Base-by-base conservation (phyloP, 2,797 vertebrate genomes). In the Hemitrygon akajei region DNA sequence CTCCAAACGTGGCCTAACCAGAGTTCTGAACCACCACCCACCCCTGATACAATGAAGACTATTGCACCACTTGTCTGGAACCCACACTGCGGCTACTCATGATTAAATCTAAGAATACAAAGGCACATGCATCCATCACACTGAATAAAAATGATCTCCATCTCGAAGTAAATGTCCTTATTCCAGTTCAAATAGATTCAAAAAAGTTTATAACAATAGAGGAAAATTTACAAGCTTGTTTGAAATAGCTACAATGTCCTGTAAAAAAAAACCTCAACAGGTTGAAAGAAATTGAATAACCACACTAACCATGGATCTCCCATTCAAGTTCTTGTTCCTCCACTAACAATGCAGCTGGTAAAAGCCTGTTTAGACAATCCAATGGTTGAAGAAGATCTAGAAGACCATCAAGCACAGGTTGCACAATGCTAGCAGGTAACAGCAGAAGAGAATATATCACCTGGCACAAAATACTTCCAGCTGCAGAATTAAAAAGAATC, bases 391-490 rank as follows among this genome's bases (percentile, higher is more conserved):
- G 94, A 94, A 98, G 95, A 91, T 95, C 94, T 92, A 97, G 94
- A 94, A 98, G 95, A 95, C 97, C 96, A 94, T 96, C 96, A 69
- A 97, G 96, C 75, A 97, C 96, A 18, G 97, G 97, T 37, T 96
- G 97, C 93, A 97, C 96, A 1, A 95, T 95, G 75, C 94, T 95
- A 95, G 97, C 95, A 22, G 97, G 96, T 94, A 98, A 94, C 95
- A 98, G 95, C 94, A 98, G 95, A 94, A 98, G 94, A 63, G 97
- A 97, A 94, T 97, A 97, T 94, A 97, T 96, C 79, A 97, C 95
- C 95, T 98, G 97, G 95, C 97, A 97, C 94, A 98, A 95, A 91
- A 98, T 95, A 94, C 96, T 97, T 94, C 97, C 97, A 81, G 97
- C 96, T 86, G 97, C 96, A 1, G 97, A 98, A 95, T 96, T 96